Percentiles rank a stretch among this genome's conserved stretches.
Evolutionary conservation across 2,888 invertebrate species (phyloP).

Genomic region (Axea sp.): DNA sequence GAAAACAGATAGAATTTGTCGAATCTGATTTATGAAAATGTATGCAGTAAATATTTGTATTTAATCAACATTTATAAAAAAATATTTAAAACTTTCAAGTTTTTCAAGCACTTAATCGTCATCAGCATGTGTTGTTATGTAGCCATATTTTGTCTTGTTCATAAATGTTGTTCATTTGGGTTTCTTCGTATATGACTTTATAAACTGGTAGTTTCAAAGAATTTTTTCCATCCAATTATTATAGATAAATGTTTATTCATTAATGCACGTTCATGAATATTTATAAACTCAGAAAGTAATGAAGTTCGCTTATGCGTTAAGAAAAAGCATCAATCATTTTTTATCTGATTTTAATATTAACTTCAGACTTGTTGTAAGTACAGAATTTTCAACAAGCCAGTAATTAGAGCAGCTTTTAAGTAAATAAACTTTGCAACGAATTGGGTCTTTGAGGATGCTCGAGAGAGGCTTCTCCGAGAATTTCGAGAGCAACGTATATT

Average conservation of each 20-base stretch:
- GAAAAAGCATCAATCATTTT: slow-evolving; percentile 42
- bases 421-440: slow-evolving; percentile 49
- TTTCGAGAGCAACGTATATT: slow-evolving; percentile 41
- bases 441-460: slow-evolving; percentile 47
- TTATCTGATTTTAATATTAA: slow-evolving; percentile 43
- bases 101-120: too few relatives aligned
- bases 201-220: too few relatives aligned
- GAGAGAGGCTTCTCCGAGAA: slow-evolving; percentile 37
- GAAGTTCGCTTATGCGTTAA: slow-evolving; percentile 32
- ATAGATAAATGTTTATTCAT: slow-evolving; percentile 13
- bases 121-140: too few relatives aligned
- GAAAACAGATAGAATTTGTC: too few relatives aligned
- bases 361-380: slow-evolving; percentile 15
- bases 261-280: slow-evolving; percentile 27
- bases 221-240: not conserved
- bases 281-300: slow-evolving; percentile 24
- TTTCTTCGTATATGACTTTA: too few relatives aligned
- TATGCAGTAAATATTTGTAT: too few relatives aligned
- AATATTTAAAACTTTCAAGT: too few relatives aligned
- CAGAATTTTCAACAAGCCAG: slow-evolving; percentile 17
- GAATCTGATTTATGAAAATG: too few relatives aligned
- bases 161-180: too few relatives aligned
- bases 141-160: too few relatives aligned
- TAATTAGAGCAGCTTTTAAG: slow-evolving; percentile 54
- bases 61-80: too few relatives aligned